Evolutionary conservation across 2,113 vertebrate genomes (phyloP), one percentile per base, ranked within the genome.

Genomic region (Rhodinocichla rosea): DNA sequence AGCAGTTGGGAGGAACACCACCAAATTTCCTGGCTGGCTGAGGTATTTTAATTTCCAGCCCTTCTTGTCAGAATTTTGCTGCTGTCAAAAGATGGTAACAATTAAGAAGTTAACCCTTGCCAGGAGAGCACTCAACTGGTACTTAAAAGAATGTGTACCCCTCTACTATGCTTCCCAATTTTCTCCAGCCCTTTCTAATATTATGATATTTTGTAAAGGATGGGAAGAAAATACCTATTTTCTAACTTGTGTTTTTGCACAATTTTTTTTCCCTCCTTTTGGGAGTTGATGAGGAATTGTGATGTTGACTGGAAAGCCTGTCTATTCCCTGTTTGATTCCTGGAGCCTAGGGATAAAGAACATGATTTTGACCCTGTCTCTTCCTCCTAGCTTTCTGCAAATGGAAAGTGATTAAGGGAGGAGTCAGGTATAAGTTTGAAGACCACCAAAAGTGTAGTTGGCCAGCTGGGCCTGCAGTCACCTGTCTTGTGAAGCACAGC

Each of bases 301-400:
- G n/a, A 22, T 40, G 15, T 74, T 81, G 42, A 69, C 11, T 59
- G 28, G 39, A 49, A 83, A 55, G 28, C 69, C 52, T 63, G 21
- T 68, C 50, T 74, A 22, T 63, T 67, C 59, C 42, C 50, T 68
- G 30, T 70, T 92, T 75, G 24, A 76, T 17, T 55, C 50, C 28
- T 63, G 59, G 26, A 86, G 13, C 52, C 35, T 53, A 64, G 78
- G 85, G 49, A 60, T 81, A 56, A 60, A 88, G 60, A 74, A 35
- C 18, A 2, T 78, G 32, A 56, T 77, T 90, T 88, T 86, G 79
- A 75, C 56, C 60, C 50, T 77, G 24, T 90, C 56, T 81, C 85
- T 59, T 90, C 73, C 64, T 93, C 52, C 50, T 90, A 74, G 52
- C 63, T 86, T 87, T 95, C 74, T 92, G 78, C 37, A 73, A 85